These are phyloP conservation scores for Calonectris borealis DNA, from an alignment of 2,113 vertebrate genomes.

Conservation along the genomic window DNA sequence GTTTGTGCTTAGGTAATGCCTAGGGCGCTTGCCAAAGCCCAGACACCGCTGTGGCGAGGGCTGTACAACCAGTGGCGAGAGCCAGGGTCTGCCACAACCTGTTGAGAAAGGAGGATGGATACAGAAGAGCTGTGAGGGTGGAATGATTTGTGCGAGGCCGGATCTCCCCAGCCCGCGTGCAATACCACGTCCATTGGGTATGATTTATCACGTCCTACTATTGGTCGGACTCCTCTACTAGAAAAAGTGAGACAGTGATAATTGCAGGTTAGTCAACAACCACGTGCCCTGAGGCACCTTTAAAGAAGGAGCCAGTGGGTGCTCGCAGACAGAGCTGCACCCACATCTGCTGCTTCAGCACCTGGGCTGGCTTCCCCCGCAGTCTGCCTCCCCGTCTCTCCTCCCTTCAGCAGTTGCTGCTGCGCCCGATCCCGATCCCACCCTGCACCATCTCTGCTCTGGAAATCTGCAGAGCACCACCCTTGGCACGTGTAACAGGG, in stretches of 20 bases:
- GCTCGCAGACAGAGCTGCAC: not conserved
- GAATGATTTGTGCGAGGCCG: fast-evolving
- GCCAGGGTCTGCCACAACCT: not conserved
- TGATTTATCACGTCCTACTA: not conserved
- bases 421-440: not conserved
- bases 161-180: not conserved
- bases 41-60: fast-evolving
- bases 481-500: no score
- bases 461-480: not conserved
- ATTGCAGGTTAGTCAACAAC: not conserved
- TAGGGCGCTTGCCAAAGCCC: not conserved
- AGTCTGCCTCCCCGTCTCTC: not conserved
- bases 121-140: not conserved
- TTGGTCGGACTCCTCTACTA: not conserved
- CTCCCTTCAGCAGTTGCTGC: not conserved
- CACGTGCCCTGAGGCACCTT: not conserved
- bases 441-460: not conserved
- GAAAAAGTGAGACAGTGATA: not conserved
- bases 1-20: not conserved
- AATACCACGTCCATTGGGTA: fast-evolving
- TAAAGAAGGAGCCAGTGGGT: not conserved
- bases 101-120: not conserved
- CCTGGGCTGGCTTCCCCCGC: not conserved
- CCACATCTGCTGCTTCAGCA: not conserved
- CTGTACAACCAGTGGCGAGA: not conserved